Base-by-base conservation (phyloP, 2,888 invertebrate genomes). In the Chalcosyrphus nemorum region DNA sequence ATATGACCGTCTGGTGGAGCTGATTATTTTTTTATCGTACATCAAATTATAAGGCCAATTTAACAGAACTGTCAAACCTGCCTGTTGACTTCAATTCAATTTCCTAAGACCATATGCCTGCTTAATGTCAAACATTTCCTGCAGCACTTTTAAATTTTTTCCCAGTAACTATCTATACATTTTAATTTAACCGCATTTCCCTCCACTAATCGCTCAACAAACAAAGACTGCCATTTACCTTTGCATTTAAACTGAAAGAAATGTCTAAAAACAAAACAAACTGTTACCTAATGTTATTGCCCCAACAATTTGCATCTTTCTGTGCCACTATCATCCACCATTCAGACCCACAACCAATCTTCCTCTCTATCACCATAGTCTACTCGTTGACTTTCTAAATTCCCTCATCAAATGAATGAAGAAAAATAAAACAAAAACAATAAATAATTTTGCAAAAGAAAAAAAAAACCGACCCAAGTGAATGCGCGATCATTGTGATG, bases 381-480 rank as follows among this genome's bases (percentile, higher is more conserved):
- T 57, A 7, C 21, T 43, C 41, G 13, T 11, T 17, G 50, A 76
- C 81, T 81, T 81, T 81, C 81, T 81, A 76, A 81, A 76, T 76
- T 76, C 57, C 43, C 43, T 21, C 2, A 24, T 50, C 21, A 15
- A 38, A 45, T 76, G 32, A 38, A 63, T 61, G 15, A 41, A 59
- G 24, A 63, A 50, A 47, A 65, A 19, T 9, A 32, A 27, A 7
- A 35, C 27, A 11, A 47, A 47, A 43, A 72, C 38, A 19, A 41
- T 50, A 27, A 5, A 38, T 17, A 38, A n/a, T 19, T 52, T 24
- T 41, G 41, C 41, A 41, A 50, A 80, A 54, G 54, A 70, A 56
- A 78, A 56, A 59, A n/a, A n/a, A n/a, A n/a, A n/a, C n/a, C n/a
- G n/a, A n/a, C n/a, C n/a, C n/a, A n/a, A 74, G 80, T 74, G 38